Percentiles rank a stretch among this genome's conserved stretches.
Conservation (phyloP, 2,888 invertebrate species). For the Lochmaea crataegi region DNA sequence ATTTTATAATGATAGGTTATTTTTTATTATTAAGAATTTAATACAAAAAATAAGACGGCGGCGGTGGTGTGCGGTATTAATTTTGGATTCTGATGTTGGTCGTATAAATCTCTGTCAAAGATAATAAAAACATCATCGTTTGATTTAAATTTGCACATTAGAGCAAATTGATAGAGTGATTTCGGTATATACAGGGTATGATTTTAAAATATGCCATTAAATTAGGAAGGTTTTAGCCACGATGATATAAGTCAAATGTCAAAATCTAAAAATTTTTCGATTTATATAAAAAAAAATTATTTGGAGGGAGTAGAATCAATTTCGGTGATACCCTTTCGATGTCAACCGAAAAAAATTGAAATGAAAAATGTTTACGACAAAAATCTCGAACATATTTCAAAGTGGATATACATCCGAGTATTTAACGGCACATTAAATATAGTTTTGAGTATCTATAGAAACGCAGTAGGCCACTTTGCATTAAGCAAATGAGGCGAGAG, state of each 20-base stretch:
- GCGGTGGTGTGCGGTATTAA: slow-evolving; percentile 44
- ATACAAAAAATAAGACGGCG: slow-evolving; percentile 42
- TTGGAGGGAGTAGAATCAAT: neutral
- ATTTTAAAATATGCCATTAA: too few relatives aligned
- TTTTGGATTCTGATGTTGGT: slow-evolving; percentile 52
- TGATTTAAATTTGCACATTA: slow-evolving; percentile 42
- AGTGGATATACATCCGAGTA: slow-evolving; percentile 48
- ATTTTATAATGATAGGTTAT: slow-evolving; percentile 59
- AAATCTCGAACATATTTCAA: slow-evolving; percentile 45
- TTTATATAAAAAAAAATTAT: neutral
- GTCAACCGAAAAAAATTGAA: slow-evolving; percentile 19
- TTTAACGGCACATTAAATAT: slow-evolving; percentile 65
- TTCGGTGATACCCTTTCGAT: neutral
- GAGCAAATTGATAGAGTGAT: slow-evolving; percentile 37
- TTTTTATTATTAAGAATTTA: slow-evolving; percentile 60
- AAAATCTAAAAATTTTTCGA: too few relatives aligned
- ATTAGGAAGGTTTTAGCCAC: too few relatives aligned
- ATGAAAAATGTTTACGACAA: slow-evolving; percentile 26
- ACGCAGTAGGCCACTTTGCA: slow-evolving; percentile 62
- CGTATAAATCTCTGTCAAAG: slow-evolving; percentile 52
- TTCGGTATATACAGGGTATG: too few relatives aligned
- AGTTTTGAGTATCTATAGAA: slow-evolving; percentile 61
- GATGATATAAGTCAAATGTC: too few relatives aligned
- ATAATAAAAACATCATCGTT: slow-evolving; percentile 50
- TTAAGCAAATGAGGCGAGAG: slow-evolving; percentile 63